phyloP scores from a whole-genome alignment of 2,888 invertebrate species.

The Formica aserva region DNA sequence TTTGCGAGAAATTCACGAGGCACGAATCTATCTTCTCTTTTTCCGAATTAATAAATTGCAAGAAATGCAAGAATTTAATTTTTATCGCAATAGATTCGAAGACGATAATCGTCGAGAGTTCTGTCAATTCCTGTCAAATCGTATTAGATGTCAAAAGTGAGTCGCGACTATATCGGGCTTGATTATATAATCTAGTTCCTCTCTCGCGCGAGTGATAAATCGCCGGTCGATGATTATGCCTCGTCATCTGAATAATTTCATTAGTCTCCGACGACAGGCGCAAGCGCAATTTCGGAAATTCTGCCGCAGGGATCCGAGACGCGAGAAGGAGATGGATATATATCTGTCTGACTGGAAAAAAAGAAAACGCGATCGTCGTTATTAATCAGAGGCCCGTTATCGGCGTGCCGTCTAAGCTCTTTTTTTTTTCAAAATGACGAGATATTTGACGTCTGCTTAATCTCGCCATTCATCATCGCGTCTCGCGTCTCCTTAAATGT shows the following conservation, averaged over 20 bases:
- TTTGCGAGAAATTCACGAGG: constrained; percentile 20
- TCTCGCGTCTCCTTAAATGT: background rate
- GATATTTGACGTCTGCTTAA: constrained; percentile 18
- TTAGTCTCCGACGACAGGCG: constrained; percentile 13
- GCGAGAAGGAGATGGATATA: background rate
- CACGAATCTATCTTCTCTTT: background rate
- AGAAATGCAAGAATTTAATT: background rate
- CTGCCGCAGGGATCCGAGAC: background rate
- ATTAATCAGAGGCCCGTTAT: constrained; percentile 21
- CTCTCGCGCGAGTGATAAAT: background rate
- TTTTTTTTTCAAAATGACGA: background rate
- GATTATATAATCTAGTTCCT: constrained; percentile 2
- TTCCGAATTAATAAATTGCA: background rate
- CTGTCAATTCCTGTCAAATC: background rate
- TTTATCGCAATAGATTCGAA: background rate
- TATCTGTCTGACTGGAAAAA: background rate
- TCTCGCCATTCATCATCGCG: background rate
- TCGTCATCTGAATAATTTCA: constrained; percentile 4
- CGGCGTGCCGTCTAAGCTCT: background rate
- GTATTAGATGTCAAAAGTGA: background rate
- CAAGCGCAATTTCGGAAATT: constrained; percentile 13
- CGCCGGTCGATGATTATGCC: background rate
- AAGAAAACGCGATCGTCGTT: background rate
- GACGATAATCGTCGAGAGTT: background rate
- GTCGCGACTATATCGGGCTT: background rate